phyloP scores from a whole-genome alignment of 2,113 vertebrate species.

The Procavia capensis region DNA sequence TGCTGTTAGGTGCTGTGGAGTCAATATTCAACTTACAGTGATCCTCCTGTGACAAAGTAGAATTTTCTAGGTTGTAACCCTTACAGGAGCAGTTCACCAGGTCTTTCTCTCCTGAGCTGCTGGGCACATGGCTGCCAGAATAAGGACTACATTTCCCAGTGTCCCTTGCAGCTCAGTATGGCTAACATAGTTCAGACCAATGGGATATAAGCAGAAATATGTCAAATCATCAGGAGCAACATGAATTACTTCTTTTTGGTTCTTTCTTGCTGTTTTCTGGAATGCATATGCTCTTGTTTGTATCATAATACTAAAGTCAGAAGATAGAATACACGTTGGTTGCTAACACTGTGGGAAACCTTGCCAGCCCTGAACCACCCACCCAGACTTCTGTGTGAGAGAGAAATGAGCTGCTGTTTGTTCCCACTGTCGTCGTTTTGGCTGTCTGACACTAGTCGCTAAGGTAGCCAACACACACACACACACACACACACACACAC shows the following conservation, averaged over 20 bases:
- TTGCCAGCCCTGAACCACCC: background rate
- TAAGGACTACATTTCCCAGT: slow-evolving; percentile 50
- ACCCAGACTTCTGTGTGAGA: background rate
- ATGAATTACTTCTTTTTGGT: background rate
- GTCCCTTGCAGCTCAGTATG: background rate
- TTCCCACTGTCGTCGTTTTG: background rate
- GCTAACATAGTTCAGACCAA: background rate
- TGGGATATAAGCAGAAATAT: background rate
- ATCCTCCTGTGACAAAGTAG: background rate
- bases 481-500: background rate
- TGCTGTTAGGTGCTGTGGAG: background rate
- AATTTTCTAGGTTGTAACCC: background rate
- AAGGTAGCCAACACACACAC: background rate
- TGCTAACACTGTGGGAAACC: background rate
- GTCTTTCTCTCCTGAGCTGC: background rate
- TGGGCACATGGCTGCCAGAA: background rate
- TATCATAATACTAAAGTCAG: background rate
- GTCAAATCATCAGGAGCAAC: background rate
- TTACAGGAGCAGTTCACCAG: background rate
- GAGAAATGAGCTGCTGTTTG: background rate
- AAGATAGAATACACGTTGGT: no score
- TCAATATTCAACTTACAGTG: background rate
- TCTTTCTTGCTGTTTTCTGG: background rate
- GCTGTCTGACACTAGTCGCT: background rate
- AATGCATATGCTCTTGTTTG: background rate